phyloP scores from a whole-genome alignment of 2,888 invertebrate genomes.

The Meliscaeva auricollis region DNA sequence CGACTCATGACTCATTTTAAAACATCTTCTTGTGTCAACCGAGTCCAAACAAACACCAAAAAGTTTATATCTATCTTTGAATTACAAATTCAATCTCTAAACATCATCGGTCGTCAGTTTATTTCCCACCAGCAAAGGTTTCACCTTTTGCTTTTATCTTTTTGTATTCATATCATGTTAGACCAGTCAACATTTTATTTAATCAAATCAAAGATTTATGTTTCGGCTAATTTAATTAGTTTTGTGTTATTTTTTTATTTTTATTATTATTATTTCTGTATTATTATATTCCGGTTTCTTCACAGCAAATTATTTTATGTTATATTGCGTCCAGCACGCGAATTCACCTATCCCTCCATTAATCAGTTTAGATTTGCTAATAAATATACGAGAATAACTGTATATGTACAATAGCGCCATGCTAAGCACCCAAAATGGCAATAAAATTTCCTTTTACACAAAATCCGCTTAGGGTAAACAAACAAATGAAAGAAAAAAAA shows the following conservation, averaged over 20 bases:
- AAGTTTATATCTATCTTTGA: neutral
- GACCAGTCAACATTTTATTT: neutral
- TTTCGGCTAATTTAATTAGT: constrained; percentile 61
- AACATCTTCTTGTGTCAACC: constrained; percentile 1
- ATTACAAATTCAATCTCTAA: constrained; percentile 27
- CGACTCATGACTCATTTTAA: neutral
- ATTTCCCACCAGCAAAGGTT: neutral
- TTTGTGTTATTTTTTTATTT: too few relatives aligned
- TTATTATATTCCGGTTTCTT: constrained; percentile 60
- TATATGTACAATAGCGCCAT: constrained; percentile 42
- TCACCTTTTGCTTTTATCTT: neutral
- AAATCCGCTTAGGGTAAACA: constrained; percentile 19
- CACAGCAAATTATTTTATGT: constrained; percentile 51
- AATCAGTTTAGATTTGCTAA: constrained; percentile 43
- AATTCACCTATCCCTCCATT: constrained; percentile 34
- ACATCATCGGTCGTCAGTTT: neutral
- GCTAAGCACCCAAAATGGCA: constrained; percentile 39
- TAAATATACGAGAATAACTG: constrained; percentile 20
- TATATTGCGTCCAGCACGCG: constrained; percentile 56
- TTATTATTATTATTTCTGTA: neutral
- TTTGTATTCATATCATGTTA: neutral
- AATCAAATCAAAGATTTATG: constrained; percentile 48
- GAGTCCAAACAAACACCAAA: neutral
- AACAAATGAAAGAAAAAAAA: constrained; percentile 8
- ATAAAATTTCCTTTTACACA: constrained; percentile 65